Evolutionary conservation across 2,888 invertebrate species (phyloP), one percentile per base, ranked within the genome.

Genomic region (Baronia brevicornis): DNA sequence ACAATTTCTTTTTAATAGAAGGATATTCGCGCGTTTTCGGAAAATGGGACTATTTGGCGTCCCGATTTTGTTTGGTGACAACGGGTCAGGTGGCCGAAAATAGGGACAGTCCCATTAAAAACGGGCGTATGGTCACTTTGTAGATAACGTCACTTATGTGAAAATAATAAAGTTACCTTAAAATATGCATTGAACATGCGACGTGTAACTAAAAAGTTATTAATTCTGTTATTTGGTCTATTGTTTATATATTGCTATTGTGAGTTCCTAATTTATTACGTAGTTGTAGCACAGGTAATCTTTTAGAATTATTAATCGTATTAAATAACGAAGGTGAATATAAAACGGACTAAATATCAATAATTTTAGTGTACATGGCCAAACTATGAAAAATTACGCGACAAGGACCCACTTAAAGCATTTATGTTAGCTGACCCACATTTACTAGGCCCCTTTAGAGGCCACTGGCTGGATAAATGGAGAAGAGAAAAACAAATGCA

Each of bases 401-500:
- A 42, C 22, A 74, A 78, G 34, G 70, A 87, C 13, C 78, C 89
- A 2, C 75, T 93, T 1, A 86, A 86, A 62, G 92, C 90, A 0
- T 90, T 97, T 86, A 86, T 98, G 36, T 65, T 98, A 40, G 91
- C 97, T 1, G 98, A 98, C 63, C 93, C 95, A 1, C 98, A 98
- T 82, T 85, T 98, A 34, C 74, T 98, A 10, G 97, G 98, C 1
- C 89, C 91, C 1, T 80, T 88, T 39, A 87, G 89, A 33, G 98
- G 98, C 0, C 96, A 98, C 60, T 98, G 97, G 97, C 88, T 96
- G 58, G 98, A 99, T 67, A 97, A 96, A 78, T 77, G 97, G 45
- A 86, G 94, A 60, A 87, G 97, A 49, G 98, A 99, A 79, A 98
- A 96, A 97, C 98, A 98, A 75, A 99, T 99, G 98, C 88, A 93